Evolutionary conservation across 2,797 vertebrate genomes (phyloP), one percentile per base, ranked within the genome.

Genomic region (Crocidura indochinensis): DNA sequence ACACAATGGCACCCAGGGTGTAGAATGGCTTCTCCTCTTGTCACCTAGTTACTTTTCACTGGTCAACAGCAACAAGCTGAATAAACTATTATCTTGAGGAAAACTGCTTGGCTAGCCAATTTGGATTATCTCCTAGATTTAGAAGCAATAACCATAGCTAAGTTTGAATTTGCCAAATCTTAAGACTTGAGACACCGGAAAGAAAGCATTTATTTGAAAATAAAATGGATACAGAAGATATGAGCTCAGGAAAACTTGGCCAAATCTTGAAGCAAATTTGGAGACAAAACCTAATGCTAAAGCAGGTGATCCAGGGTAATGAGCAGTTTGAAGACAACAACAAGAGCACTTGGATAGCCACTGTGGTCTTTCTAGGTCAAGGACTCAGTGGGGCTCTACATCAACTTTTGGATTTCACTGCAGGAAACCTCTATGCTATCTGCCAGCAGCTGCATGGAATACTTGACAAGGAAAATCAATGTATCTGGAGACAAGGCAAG

Each of bases 1-100:
- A 38, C 88, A 93, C 62, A 72, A 0, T 71, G 68, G 31, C 1
- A 0, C 44, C 65, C 26, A 82, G 7, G 82, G 87, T 82, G 67
- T 82, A 74, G 88, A 73, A 92, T 31, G 64, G 85, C 89, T 97
- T 94, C 96, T 91, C 93, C 97, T 96, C 88, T 94, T 95, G 96
- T 98, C 96, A 96, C 98, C 97, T 97, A 96, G 97, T 95, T 97
- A 98, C 97, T 96, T 97, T 87, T 94, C 92, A 87, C 88, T 92
- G 73, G 96, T 97, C 96, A 97, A 97, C 96, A 38, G 38, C 38
- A 98, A 86, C 73, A 97, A 96, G 93, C 92, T 86, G 84, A 95
- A 94, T 91, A 92, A 96, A 87, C 53, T 87, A 73, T 91, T 93
- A 84, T 78, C 44, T 77, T 53, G 73, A 6, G 5, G 47, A 74